These are phyloP conservation scores for Sinocyclocheilus anshuiensis DNA, from an alignment of 2,113 vertebrate species.

Conservation along the genomic window DNA sequence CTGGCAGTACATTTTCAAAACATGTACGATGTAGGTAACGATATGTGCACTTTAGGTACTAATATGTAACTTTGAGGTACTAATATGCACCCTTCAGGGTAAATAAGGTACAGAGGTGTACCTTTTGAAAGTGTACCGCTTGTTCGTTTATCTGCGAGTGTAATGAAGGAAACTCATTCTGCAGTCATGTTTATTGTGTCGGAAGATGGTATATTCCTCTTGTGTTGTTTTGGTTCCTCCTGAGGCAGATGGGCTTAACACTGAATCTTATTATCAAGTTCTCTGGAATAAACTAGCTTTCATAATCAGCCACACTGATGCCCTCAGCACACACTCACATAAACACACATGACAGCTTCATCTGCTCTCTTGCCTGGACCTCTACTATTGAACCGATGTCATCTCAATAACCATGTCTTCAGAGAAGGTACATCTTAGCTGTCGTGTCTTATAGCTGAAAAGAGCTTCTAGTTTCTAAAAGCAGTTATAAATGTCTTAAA, in stretches of 20 bases:
- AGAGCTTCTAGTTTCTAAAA: neutral
- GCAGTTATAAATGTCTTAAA: neutral
- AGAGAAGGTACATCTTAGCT: conserved; percentile 51
- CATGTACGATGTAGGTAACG: no score
- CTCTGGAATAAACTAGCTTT: conserved; percentile 22
- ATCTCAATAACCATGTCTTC: conserved; percentile 50
- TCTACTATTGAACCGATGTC: neutral
- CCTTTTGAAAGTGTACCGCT: no score
- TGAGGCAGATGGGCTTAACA: conserved; percentile 34
- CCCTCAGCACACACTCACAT: neutral
- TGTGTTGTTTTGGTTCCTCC: conserved; percentile 20
- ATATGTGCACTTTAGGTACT: no score
- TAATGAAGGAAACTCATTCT: neutral
- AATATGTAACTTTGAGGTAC: no score
- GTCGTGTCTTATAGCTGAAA: neutral
- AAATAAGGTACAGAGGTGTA: no score
- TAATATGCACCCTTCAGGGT: no score
- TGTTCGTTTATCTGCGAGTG: neutral
- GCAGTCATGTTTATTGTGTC: neutral
- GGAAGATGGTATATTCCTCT: neutral
- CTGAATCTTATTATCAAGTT: conserved; percentile 56
- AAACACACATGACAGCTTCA: neutral
- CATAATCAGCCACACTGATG: conserved; percentile 5
- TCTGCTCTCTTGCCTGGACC: conserved; percentile 14
- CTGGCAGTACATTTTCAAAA: no score